These are phyloP conservation scores for Coremacera marginata DNA, from an alignment of 2,888 invertebrate genomes.

Conservation along the genomic window DNA sequence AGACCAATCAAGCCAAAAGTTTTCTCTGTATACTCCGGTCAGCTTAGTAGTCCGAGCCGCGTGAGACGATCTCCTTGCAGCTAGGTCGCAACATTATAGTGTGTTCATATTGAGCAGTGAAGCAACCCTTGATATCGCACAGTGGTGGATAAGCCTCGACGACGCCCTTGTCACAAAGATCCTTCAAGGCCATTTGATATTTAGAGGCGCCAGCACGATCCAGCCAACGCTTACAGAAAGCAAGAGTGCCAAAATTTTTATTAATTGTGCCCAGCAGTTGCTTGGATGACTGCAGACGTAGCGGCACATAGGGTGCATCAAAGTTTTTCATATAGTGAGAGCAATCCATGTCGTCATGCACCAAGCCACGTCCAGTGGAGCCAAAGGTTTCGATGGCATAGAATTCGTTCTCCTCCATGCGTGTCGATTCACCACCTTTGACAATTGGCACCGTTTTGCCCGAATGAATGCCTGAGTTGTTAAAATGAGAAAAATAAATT, in stretches of 20 bases:
- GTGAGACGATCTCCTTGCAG: constrained; percentile 97
- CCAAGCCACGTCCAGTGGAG: constrained; percentile 93
- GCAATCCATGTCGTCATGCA: constrained; percentile 99
- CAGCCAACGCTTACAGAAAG: constrained; percentile 99
- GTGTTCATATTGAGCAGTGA: constrained; percentile 99
- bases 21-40: neutral
- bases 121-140: constrained; percentile 96
- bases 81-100: constrained; percentile 97
- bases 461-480: constrained; percentile 66
- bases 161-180: constrained; percentile 96
- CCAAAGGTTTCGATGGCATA: constrained; percentile 99
- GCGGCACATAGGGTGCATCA: constrained; percentile 90
- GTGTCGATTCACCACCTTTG: constrained; percentile 96
- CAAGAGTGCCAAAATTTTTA: constrained; percentile 96
- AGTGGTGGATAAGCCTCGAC: constrained; percentile 99
- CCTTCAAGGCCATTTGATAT: constrained; percentile 98
- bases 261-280: constrained; percentile 92
- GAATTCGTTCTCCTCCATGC: constrained; percentile 99
- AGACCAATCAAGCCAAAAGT: no score
- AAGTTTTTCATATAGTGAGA: constrained; percentile 99
- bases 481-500: neutral
- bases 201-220: constrained; percentile 97
- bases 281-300: constrained; percentile 94
- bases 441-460: constrained; percentile 99
- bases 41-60: constrained; percentile 91